phyloP scores from a whole-genome alignment of 35 echinoderm and acorn worm genomes.

The Amphiura filiformis region DNA sequence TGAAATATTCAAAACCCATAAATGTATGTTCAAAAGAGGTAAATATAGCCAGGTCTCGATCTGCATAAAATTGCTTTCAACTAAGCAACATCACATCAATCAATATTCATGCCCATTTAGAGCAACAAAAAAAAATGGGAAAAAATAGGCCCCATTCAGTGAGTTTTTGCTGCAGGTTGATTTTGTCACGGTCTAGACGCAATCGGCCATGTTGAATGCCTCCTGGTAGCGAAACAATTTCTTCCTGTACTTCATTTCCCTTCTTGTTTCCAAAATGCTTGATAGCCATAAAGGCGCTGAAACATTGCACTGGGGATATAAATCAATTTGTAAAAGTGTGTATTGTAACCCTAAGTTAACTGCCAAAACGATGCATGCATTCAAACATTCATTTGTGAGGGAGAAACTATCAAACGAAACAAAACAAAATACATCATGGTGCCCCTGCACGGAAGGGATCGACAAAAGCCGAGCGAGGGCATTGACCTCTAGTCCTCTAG shows the following conservation, averaged over 20 bases:
- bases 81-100: too few relatives aligned
- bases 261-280: constrained; percentile 2
- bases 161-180: not conserved
- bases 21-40: too few relatives aligned
- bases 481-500: not conserved
- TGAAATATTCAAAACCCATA: too few relatives aligned
- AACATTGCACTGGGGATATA: not conserved
- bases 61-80: too few relatives aligned
- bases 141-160: not conserved
- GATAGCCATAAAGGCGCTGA: constrained; percentile 13
- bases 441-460: not conserved
- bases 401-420: not conserved
- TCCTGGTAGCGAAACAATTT: constrained; percentile 14
- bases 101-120: too few relatives aligned
- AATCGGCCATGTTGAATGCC: not conserved
- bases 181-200: constrained; percentile 10
- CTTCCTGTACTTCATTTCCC: not conserved
- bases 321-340: constrained; percentile 9
- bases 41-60: too few relatives aligned
- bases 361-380: too few relatives aligned
- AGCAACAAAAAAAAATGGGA: not conserved
- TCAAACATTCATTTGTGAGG: not conserved
- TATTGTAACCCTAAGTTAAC: not conserved
- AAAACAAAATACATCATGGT: not conserved
- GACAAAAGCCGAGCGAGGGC: constrained; percentile 10